phyloP scores from a whole-genome alignment of 2,113 vertebrate genomes.

The Passer domesticus region DNA sequence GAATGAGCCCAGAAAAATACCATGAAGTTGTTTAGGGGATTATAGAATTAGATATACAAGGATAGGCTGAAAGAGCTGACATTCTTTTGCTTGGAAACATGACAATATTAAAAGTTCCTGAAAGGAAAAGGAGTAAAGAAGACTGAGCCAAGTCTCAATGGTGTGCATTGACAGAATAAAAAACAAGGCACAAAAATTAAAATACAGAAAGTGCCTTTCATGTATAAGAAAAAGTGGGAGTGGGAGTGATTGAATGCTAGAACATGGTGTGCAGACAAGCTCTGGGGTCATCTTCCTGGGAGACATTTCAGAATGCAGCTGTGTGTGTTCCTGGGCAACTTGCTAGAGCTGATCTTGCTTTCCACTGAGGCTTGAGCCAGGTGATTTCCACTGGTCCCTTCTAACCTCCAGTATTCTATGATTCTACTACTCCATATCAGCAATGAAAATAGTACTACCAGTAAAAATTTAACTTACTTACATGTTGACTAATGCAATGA shows the following conservation, averaged over 20 bases:
- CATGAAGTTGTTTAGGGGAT: neutral
- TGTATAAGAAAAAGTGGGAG: neutral
- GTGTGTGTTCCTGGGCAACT: neutral
- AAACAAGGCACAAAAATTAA: neutral
- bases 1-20: neutral
- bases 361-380: neutral
- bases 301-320: neutral
- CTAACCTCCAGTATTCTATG: neutral
- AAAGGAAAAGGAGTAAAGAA: neutral
- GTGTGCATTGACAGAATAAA: neutral
- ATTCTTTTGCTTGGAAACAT: neutral
- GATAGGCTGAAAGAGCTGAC: neutral
- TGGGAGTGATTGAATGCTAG: neutral
- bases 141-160: neutral
- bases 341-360: neutral
- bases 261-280: rapidly evolving
- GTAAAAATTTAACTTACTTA: neutral
- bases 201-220: neutral
- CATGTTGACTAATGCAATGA: neutral
- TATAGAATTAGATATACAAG: neutral
- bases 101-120: neutral
- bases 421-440: neutral
- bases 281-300: neutral
- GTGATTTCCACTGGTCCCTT: neutral
- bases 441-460: neutral